phyloP scores from a whole-genome alignment of 37 sponge, comb jelly and placozoan genomes.

The Theonella swinhoei region DNA sequence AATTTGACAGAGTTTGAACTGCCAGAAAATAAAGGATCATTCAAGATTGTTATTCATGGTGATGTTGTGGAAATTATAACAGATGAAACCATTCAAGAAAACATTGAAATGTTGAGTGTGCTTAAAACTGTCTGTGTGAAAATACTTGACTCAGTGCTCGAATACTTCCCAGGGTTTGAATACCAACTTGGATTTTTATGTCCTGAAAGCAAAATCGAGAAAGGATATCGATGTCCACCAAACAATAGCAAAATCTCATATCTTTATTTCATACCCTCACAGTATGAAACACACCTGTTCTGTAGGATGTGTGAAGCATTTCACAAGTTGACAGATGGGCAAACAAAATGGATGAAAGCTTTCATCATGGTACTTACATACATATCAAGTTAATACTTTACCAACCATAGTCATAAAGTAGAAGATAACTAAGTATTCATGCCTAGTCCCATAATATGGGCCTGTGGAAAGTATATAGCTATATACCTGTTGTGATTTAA shows the following conservation, averaged over 20 bases:
- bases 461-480: neutral
- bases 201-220: neutral
- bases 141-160: neutral
- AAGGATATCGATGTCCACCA: neutral
- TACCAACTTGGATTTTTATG: neutral
- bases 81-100: neutral
- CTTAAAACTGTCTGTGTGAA: neutral
- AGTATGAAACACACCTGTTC: neutral
- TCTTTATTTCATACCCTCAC: neutral
- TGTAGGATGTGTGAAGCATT: neutral
- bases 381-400: neutral
- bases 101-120: neutral
- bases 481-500: no score
- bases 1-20: neutral
- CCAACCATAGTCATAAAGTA: neutral
- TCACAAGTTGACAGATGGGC: neutral
- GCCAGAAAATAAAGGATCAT: neutral
- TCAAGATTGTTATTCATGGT: neutral
- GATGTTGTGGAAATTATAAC: neutral
- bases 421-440: neutral
- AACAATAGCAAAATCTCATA: neutral
- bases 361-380: neutral
- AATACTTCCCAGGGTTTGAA: neutral
- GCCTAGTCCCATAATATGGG: neutral
- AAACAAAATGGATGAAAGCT: neutral